phyloP scores from a whole-genome alignment of 1,140 invertebrate genomes.

The Physella acuta region DNA sequence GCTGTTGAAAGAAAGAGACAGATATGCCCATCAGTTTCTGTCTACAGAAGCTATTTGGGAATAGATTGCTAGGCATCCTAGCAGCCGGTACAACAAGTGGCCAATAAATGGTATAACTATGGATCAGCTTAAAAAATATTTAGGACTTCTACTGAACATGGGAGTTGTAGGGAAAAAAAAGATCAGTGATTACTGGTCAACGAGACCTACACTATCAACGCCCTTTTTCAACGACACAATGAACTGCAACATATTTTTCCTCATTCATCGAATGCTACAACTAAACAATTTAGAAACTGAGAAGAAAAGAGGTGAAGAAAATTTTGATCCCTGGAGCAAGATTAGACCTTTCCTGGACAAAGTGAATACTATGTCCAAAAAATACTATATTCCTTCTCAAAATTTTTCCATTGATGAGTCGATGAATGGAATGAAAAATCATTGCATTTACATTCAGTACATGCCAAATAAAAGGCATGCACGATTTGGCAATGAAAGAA shows the following conservation, averaged over 20 bases:
- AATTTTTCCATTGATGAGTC: conserved; percentile 31
- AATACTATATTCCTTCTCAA: conserved; percentile 13
- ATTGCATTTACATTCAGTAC: conserved; percentile 28
- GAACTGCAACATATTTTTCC: conserved; percentile 4
- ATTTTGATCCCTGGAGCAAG: conserved; percentile 31
- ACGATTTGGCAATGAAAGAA: conserved; percentile 28
- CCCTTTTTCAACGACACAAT: conserved; percentile 5
- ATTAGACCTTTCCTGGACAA: conserved; percentile 22
- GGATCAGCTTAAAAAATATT: not conserved
- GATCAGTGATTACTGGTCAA: not conserved
- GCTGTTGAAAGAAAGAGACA: not conserved
- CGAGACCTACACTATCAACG: not conserved
- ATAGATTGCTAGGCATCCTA: not conserved
- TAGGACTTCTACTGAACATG: conserved; percentile 18
- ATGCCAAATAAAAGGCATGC: conserved; percentile 31
- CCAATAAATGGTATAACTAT: conserved; percentile 12
- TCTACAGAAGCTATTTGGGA: too few relatives aligned
- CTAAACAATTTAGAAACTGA: not conserved
- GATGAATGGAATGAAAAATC: conserved; percentile 30
- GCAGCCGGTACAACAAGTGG: conserved; percentile 10
- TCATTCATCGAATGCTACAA: conserved; percentile 24
- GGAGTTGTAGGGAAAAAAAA: conserved; percentile 7
- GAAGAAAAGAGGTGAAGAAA: conserved; percentile 9
- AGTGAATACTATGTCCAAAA: conserved; percentile 14
- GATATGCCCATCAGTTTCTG: conserved; percentile 6